Conservation (phyloP, 2,113 vertebrate genomes). For the Vulpes vulpes region DNA sequence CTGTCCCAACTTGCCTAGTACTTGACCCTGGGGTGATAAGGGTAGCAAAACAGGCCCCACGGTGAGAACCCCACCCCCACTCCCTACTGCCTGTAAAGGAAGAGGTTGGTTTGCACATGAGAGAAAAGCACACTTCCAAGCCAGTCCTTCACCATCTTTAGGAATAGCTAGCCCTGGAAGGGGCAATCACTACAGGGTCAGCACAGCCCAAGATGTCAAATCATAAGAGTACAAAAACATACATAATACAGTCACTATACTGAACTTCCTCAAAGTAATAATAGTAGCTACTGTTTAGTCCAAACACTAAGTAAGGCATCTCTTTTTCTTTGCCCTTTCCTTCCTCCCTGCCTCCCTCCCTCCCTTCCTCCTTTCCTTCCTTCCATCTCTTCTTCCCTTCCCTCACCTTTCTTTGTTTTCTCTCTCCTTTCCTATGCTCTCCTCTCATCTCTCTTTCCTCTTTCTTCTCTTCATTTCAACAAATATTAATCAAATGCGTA, state of each 20-base stretch:
- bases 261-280: not conserved
- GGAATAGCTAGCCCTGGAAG: not conserved
- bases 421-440: not conserved
- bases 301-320: not conserved
- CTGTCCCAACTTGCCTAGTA: not conserved
- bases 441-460: not conserved
- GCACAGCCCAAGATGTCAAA: not conserved
- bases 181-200: not conserved
- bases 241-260: not conserved
- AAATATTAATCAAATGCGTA: not conserved
- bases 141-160: not conserved
- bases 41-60: not conserved
- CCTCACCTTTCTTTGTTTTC: too few species aligned
- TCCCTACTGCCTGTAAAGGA: not conserved
- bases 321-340: not conserved
- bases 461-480: conserved; percentile 34
- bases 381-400: not conserved
- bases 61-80: not conserved
- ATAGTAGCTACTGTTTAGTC: not conserved
- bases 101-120: not conserved
- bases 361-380: not conserved
- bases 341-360: accelerated
- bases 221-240: not conserved
- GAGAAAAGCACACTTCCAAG: not conserved
- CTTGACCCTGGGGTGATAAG: not conserved